Evolutionary conservation across 2,888 invertebrate species (phyloP).

Genomic region (Latrodectus hesperus): DNA sequence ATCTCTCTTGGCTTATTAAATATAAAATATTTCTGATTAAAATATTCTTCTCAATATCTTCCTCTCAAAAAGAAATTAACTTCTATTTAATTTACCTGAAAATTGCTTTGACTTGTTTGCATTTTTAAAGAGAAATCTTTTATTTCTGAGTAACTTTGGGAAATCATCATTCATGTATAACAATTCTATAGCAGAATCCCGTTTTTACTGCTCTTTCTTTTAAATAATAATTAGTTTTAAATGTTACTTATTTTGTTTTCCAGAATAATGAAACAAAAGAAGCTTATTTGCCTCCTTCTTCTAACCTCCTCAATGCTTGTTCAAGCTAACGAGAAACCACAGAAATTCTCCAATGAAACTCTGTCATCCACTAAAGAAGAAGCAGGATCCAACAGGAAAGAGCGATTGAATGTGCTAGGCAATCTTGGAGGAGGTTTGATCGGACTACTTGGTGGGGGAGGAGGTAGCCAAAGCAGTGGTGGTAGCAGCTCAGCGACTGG

Average conservation of each 20-base stretch:
- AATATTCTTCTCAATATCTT: no score
- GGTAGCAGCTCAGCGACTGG: not conserved
- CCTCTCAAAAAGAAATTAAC: no score
- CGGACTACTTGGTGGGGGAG: conserved; percentile 4
- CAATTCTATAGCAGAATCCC: not conserved
- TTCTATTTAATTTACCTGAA: no score
- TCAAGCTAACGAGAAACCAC: conserved; percentile 24
- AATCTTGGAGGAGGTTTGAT: conserved; percentile 34
- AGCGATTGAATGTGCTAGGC: conserved; percentile 34
- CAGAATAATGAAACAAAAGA: conserved; percentile 32
- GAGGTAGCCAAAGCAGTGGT: conserved; percentile 11
- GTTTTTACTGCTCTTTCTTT: not conserved
- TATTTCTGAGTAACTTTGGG: not conserved
- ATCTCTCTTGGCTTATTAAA: no score
- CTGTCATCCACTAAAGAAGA: conserved; percentile 19
- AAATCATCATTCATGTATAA: not conserved
- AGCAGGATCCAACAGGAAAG: conserved; percentile 29
- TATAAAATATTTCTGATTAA: no score
- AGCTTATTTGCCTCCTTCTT: not conserved
- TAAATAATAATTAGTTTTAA: not conserved
- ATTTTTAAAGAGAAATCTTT: no score
- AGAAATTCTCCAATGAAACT: conserved; percentile 29
- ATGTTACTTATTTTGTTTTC: not conserved
- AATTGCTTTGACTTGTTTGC: no score
- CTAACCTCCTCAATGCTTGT: conserved; percentile 6